These are phyloP conservation scores for Anolis apletophallus DNA, from an alignment of 2,797 vertebrate genomes.

Conservation along the genomic window DNA sequence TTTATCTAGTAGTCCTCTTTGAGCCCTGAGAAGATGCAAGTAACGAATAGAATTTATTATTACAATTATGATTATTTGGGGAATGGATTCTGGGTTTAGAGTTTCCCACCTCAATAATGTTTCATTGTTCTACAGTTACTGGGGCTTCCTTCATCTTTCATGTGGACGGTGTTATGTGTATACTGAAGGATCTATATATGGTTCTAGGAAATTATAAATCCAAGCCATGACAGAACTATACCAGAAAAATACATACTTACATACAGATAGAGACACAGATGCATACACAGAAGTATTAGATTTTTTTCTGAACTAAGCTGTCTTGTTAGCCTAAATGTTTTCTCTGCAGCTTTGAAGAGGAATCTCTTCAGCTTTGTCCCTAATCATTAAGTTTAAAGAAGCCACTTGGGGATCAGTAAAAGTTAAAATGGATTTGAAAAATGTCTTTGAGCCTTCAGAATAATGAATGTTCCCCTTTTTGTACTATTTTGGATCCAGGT, in stretches of 20 bases:
- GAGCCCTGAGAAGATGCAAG: too few relatives aligned
- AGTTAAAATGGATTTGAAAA: slow-evolving; percentile 76
- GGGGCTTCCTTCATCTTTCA: too few relatives aligned
- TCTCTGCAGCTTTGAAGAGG: slow-evolving; percentile 76
- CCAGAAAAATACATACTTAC: slow-evolving; percentile 39
- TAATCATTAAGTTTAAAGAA: slow-evolving; percentile 78
- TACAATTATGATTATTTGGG: too few relatives aligned
- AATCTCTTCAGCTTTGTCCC: slow-evolving; percentile 71
- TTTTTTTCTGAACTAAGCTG: slow-evolving; percentile 62
- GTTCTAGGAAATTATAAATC: slow-evolving; percentile 38
- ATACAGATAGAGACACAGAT: background rate
- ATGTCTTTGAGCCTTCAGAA: slow-evolving; percentile 75
- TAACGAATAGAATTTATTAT: too few relatives aligned
- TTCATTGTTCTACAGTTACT: background rate
- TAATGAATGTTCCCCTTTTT: slow-evolving; percentile 78
- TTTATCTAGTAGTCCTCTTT: too few relatives aligned
- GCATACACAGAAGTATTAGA: slow-evolving; percentile 7
- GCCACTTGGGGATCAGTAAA: slow-evolving; percentile 72
- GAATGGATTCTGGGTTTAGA: background rate
- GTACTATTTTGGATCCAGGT: slow-evolving; percentile 77
- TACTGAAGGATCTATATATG: slow-evolving; percentile 36
- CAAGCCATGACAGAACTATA: slow-evolving; percentile 47
- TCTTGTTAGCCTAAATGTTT: slow-evolving; percentile 74
- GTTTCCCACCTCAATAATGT: background rate
- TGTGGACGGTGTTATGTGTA: background rate